Evolutionary conservation across 2,888 invertebrate species (phyloP).

Genomic region (Eudasyphora cyanicolor): DNA sequence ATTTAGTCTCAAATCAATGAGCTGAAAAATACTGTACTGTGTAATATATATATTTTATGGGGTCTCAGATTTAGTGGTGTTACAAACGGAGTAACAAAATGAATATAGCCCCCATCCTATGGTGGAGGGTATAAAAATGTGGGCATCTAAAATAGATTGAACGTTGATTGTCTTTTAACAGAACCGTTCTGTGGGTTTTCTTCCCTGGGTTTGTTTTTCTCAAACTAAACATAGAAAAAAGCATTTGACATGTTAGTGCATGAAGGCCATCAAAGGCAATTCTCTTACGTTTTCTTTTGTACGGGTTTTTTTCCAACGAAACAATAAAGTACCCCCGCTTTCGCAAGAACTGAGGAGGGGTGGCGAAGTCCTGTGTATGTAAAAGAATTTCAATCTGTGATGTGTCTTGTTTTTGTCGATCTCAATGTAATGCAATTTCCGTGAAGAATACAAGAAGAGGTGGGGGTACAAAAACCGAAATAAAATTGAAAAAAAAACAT

Average conservation of each 20-base stretch:
- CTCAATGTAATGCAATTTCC: slow-evolving; percentile 58
- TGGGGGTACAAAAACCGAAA: slow-evolving; percentile 45
- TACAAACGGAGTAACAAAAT: too few species aligned
- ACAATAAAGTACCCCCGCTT: slow-evolving; percentile 41
- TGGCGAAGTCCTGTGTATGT: slow-evolving; percentile 27
- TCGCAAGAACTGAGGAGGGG: background rate
- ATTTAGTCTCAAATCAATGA: too few species aligned
- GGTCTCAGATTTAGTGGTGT: too few species aligned
- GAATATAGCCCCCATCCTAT: too few species aligned
- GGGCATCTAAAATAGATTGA: background rate
- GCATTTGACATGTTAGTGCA: slow-evolving; percentile 50
- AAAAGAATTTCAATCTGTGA: slow-evolving; percentile 51
- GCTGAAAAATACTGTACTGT: too few species aligned
- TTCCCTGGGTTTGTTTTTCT: slow-evolving; percentile 35
- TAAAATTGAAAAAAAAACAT: slow-evolving; percentile 47
- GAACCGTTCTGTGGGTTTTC: slow-evolving; percentile 18
- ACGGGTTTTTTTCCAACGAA: slow-evolving; percentile 34
- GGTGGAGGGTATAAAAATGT: too few species aligned
- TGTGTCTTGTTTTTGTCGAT: slow-evolving; percentile 52
- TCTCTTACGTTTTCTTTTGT: slow-evolving; percentile 34
- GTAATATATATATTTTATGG: too few species aligned
- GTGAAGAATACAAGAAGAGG: slow-evolving; percentile 13
- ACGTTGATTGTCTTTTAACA: too few species aligned
- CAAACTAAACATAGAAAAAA: slow-evolving; percentile 28
- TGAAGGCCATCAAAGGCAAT: slow-evolving; percentile 64